Evolutionary conservation across 1,140 invertebrate genomes (phyloP), one percentile per base, ranked within the genome.

Genomic region (Zaprionus nigranus): DNA sequence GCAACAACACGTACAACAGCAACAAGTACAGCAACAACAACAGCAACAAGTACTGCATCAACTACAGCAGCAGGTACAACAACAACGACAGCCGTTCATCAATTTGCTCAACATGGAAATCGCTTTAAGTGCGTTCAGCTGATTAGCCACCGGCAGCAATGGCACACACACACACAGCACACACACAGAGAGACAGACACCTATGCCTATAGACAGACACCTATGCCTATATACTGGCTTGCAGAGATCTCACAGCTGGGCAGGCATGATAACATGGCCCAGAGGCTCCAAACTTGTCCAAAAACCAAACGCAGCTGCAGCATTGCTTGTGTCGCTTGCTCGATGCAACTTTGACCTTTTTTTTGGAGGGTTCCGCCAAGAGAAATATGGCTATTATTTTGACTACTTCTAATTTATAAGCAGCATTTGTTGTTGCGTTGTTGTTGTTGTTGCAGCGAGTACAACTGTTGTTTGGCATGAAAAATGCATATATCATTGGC

Each of bases 401-500:
- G 85, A 78, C 54, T 90, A 73, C 81, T 90, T 88, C 81, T 82
- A 88, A 88, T 88, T 88, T 88, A 88, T 90, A 90, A 88, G 85
- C 84, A 61, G 78, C 60, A 73, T 70, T 74, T 78, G 72, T 81
- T 71, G 56, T 74, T 72, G 66, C 51, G 59, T 38, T 43, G 24
- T 30, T 36, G 60, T 51, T 54, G 62, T 51, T 73, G 43, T 34
- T 81, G 67, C 38, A 26, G 24, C 30, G 30, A 53, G 24, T 66
- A 46, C 66, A 34, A 58, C 43, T 65, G 68, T 68, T 57, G 62
- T 68, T 81, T 68, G 67, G 79, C 67, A 79, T 81, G 78, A 88
- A 88, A 88, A 88, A 88, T 88, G 85, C 84, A 88, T 88, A 88
- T 88, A 88, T 88, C 84, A 90, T 90, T 88, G 84, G 85, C 84